Percentiles rank a stretch among this genome's conserved stretches.
Conservation (phyloP, 2,113 vertebrate genomes). For the Clarias batrachus region DNA sequence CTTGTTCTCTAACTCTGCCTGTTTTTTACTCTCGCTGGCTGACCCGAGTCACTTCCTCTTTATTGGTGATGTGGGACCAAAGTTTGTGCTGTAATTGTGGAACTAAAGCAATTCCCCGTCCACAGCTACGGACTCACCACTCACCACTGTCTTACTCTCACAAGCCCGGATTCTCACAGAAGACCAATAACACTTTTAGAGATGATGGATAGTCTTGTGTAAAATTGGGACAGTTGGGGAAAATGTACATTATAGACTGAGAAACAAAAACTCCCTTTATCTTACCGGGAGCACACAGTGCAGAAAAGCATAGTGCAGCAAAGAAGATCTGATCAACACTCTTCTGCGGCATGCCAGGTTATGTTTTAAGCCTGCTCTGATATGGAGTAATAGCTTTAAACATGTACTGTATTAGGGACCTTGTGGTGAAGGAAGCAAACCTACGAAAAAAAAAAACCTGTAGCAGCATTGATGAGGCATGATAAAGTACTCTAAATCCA, state of each 20-base stretch:
- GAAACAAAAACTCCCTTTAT: not conserved
- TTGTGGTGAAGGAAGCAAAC: not conserved
- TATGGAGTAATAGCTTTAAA: not conserved
- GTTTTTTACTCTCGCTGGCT: not conserved
- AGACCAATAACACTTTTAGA: constrained; percentile 44
- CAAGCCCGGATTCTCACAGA: constrained; percentile 39
- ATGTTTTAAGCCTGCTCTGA: not conserved
- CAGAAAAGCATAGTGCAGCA: constrained; percentile 32
- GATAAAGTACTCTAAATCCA: not conserved
- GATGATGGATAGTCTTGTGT: constrained; percentile 63
- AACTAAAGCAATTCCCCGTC: constrained; percentile 46
- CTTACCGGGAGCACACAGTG: constrained; percentile 3
- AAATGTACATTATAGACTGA: constrained; percentile 52
- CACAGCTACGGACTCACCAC: constrained; percentile 20
- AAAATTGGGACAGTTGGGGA: constrained; percentile 56
- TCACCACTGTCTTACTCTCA: constrained; percentile 45
- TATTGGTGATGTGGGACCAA: constrained; percentile 45
- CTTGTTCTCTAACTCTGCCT: constrained; percentile 5
- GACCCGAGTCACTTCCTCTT: constrained; percentile 17
- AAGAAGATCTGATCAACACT: constrained; percentile 23
- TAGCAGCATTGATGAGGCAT: not conserved
- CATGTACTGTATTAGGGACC: not conserved
- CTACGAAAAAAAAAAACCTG: not conserved
- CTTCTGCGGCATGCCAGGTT: not conserved
- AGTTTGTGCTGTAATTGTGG: constrained; percentile 51